These are phyloP conservation scores for Chroicocephalus ridibundus DNA, from an alignment of 2,113 vertebrate genomes.

Conservation along the genomic window DNA sequence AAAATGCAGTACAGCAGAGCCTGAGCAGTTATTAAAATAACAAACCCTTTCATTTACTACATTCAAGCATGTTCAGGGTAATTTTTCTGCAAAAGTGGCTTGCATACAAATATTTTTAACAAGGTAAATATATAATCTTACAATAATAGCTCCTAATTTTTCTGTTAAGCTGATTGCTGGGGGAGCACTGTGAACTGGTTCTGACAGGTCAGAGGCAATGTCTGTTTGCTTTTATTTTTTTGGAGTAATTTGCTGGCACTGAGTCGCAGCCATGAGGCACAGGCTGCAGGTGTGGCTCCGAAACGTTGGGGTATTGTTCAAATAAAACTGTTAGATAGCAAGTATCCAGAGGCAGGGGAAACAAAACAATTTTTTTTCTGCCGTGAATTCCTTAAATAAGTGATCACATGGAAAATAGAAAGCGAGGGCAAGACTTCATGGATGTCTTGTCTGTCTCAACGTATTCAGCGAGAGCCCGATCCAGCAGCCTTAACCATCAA, in stretches of 20 bases:
- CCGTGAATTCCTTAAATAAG: neutral
- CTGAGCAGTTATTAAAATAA: slow-evolving; percentile 59
- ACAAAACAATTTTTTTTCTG: neutral
- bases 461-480: neutral
- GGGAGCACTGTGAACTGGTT: slow-evolving; percentile 60
- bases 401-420: neutral
- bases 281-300: slow-evolving; percentile 57
- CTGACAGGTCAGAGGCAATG: slow-evolving; percentile 67
- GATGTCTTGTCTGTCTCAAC: neutral
- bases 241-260: slow-evolving; percentile 51
- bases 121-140: slow-evolving; percentile 72
- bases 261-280: slow-evolving; percentile 40
- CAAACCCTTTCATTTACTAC: slow-evolving; percentile 69
- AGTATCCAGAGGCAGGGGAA: slow-evolving; percentile 38
- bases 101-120: slow-evolving; percentile 73
- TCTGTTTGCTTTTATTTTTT: slow-evolving; percentile 67
- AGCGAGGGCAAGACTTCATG: neutral
- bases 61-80: slow-evolving; percentile 64
- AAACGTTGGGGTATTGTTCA: slow-evolving; percentile 21
- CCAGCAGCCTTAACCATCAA: neutral
- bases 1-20: slow-evolving; percentile 34
- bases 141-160: slow-evolving; percentile 68
- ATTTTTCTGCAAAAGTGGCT: slow-evolving; percentile 67
- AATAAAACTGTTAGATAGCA: slow-evolving; percentile 37
- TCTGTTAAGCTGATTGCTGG: slow-evolving; percentile 57